phyloP scores from a whole-genome alignment of 2,797 vertebrate genomes.

The Sitta carolinensis region DNA sequence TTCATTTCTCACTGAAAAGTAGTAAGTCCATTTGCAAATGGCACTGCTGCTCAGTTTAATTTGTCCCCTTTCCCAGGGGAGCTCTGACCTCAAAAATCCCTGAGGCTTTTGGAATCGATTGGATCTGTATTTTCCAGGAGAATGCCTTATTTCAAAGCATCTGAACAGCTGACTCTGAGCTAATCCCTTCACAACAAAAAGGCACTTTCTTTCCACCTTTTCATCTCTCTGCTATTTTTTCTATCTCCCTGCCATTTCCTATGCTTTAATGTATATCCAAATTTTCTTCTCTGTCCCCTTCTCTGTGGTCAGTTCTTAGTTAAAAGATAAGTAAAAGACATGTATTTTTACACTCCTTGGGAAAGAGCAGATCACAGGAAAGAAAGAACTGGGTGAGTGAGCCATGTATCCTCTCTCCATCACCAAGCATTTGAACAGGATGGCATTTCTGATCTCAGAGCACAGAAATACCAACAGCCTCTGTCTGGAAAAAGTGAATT shows the following conservation, averaged over 20 bases:
- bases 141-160: constrained; percentile 22
- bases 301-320: neutral
- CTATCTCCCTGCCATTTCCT: neutral
- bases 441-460: neutral
- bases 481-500: constrained; percentile 5
- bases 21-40: neutral
- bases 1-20: neutral
- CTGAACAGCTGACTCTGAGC: constrained; percentile 15
- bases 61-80: neutral
- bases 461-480: neutral
- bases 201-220: neutral
- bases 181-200: constrained; percentile 10
- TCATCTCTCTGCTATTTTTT: neutral
- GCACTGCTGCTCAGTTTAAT: neutral
- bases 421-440: neutral
- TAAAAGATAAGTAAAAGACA: neutral
- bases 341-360: neutral
- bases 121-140: constrained; percentile 12
- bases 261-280: neutral
- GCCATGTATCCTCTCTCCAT: neutral
- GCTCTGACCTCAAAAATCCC: constrained; percentile 36
- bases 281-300: neutral
- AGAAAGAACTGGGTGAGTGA: neutral
- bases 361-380: neutral
- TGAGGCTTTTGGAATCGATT: neutral